Base-by-base conservation (phyloP, 2,113 vertebrate species). In the Gasterosteus aculeatus region DNA sequence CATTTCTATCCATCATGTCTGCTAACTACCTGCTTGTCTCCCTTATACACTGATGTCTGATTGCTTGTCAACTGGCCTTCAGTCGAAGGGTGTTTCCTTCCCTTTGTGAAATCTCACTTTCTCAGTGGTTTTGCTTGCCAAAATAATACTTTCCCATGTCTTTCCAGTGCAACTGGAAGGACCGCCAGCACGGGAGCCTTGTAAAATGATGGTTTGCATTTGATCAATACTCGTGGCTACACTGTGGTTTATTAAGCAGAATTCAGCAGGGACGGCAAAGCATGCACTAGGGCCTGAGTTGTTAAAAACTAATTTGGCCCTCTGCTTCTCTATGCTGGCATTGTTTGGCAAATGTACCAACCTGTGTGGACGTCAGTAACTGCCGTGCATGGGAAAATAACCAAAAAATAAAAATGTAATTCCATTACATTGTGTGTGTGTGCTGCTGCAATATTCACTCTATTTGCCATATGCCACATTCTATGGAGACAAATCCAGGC, bases 1-100 rank as follows among this genome's bases (percentile, higher is more conserved):
- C 0, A 19, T 69, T 63, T 72, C 26, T 70, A 38, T 70, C 70
- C 46, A 42, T 73, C 63, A 67, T 72, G 65, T 54, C 47, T 46
- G 57, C 47, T 62, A 12, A 58, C 41, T 44, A 22, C 26, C 66
- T 19, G 31, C 18, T 29, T 0, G 10, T 79, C 73, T 67, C 51
- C 2, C 1, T 56, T 64, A 65, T 49, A 80, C 51, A 64, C 56
- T 60, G 69, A 47, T 62, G 41, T 70, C 85, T 75, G 66, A 72
- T 88, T 78, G 57, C 29, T 51, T 57, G 66, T 80, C 62, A 82
- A 51, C 70, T 33, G 60, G 47, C 61, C 65, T 80, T 69, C 49
- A 22, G 51, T 47, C 29, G 22, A 69, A 69, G 29, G 7, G 26
- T 65, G 46, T 72, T 64, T 51, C 49, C 49, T 53, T 54, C 16